Evolutionary conservation across 2,797 vertebrate genomes (phyloP).

Genomic region (Mustela erminea): DNA sequence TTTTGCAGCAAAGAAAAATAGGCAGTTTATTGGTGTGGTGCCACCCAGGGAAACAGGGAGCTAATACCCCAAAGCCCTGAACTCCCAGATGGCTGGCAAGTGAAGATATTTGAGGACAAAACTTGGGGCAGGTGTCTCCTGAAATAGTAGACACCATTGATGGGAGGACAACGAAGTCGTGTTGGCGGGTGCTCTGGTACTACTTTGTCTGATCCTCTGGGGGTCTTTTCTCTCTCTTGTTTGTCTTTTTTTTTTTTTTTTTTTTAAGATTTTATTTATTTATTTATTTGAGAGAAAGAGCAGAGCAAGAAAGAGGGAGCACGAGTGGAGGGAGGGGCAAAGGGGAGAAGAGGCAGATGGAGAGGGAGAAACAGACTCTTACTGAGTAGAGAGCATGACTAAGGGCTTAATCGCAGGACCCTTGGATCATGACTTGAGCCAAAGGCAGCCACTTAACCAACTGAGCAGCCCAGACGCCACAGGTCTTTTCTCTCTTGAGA

Average conservation of each 20-base stretch:
- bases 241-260: neutral
- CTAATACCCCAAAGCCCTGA: neutral
- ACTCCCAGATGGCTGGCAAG: neutral
- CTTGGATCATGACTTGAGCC: neutral
- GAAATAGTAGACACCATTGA: neutral
- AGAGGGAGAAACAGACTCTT: neutral
- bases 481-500: neutral
- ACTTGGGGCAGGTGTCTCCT: neutral
- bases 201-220: neutral
- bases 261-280: too few relatives aligned
- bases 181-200: neutral
- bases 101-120: neutral
- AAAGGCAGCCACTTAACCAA: too few relatives aligned
- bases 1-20: neutral
- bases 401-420: neutral
- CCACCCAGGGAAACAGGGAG: neutral
- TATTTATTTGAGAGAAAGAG: neutral
- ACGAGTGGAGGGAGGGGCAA: neutral
- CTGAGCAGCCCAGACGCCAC: too few relatives aligned
- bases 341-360: neutral
- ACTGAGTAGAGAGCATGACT: neutral
- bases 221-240: neutral
- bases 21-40: neutral
- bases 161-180: neutral
- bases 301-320: neutral